Evolutionary conservation across 2,797 vertebrate genomes (phyloP).

Genomic region (Mus minutoides): DNA sequence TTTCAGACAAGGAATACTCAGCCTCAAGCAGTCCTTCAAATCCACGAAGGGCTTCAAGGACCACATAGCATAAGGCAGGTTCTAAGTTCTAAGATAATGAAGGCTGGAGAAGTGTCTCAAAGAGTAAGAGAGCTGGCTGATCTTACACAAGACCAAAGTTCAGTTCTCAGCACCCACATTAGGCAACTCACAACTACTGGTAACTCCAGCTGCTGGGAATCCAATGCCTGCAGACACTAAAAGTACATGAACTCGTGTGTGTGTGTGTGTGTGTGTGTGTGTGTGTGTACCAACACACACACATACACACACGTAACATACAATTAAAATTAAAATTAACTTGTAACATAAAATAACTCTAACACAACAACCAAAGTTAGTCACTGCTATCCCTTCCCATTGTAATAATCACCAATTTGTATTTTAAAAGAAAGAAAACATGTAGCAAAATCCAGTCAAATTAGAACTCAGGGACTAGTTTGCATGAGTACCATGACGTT

Average conservation of each 20-base stretch:
- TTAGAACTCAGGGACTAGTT: not conserved
- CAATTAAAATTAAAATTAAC: not conserved
- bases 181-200: not conserved
- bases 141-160: not conserved
- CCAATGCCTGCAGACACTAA: not conserved
- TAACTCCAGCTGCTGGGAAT: not conserved
- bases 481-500: not conserved
- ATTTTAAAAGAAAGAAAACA: not conserved
- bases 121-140: not conserved
- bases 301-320: not conserved
- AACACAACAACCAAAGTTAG: not conserved
- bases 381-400: not conserved
- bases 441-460: not conserved
- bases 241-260: not conserved
- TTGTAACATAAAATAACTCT: not conserved
- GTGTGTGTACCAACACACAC: too few relatives aligned
- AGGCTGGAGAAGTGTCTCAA: not conserved
- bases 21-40: not conserved
- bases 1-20: not conserved
- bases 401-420: not conserved
- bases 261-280: too few relatives aligned
- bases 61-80: not conserved
- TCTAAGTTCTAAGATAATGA: not conserved
- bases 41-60: not conserved
- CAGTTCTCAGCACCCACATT: not conserved